Base-by-base conservation (phyloP, 2,888 invertebrate genomes). In the Neelides folsomi region DNA sequence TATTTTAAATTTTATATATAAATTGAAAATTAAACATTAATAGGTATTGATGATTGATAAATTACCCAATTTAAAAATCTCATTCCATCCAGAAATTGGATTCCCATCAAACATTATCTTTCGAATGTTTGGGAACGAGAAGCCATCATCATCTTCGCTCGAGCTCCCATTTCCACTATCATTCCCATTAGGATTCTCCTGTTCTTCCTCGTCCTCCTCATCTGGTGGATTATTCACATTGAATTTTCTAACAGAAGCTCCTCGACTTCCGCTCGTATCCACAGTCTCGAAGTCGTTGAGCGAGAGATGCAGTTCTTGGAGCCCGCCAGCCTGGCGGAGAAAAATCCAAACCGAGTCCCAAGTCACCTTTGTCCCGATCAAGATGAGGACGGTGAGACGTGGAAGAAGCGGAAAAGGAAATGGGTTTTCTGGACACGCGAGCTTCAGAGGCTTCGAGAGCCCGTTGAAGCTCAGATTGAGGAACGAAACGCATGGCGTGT, bases 301-400 rank as follows among this genome's bases (percentile, higher is more conserved):
- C 68, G 93, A 92, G 66, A 94, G 73, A 72, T 94, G 93, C 59
- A 95, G 75, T 72, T 94, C 94, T 74, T 89, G 85, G 41, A 94
- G 75, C 68, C 59, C 68, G 18, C 71, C 70, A 60, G 71, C 69
- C 13, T 67, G 66, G 38, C 64, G 60, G 49, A 92, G 75, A 57
- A 93, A 73, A 44, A 79, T 77, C 65, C 82, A 80, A 40, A 93
- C 79, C 64, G 82, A 83, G 38, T 79, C 77, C 93, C 92, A 93
- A 55, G 86, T 81, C 20, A 90, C 79, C 61, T 82, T 78, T 0
- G 92, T 92, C 45, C 86, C 86, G 71, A 93, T 93, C 15, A 93
- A 74, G 45, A 93, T 86, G 54, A 92, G 77, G 68, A 83, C 82
- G 59, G 79, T 81, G 35, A 85, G 75, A 65, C 78, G 77, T 20